Evolutionary conservation across 2,797 vertebrate species (phyloP).

Genomic region (Psittacula echo): DNA sequence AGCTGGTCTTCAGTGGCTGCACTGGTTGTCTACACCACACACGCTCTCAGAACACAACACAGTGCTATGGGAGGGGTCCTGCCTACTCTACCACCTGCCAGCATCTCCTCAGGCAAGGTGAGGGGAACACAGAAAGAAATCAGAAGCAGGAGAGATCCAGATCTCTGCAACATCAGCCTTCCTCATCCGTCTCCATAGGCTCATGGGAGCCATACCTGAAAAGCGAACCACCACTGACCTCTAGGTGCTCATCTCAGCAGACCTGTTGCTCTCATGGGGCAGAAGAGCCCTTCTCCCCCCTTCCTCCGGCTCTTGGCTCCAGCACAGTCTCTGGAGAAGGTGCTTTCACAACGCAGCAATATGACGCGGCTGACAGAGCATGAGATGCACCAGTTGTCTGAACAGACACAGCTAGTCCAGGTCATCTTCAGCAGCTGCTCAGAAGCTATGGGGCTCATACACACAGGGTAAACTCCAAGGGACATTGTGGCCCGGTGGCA

Average conservation of each 20-base stretch:
- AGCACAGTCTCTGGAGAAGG: background rate
- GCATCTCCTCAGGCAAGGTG: background rate
- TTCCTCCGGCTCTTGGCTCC: background rate
- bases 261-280: background rate
- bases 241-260: background rate
- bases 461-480: background rate
- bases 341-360: background rate
- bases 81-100: background rate
- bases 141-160: background rate
- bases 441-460: background rate
- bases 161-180: background rate
- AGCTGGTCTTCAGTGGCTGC: background rate
- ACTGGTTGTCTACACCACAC: rapidly evolving
- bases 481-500: background rate
- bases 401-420: background rate
- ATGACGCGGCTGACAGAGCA: rapidly evolving
- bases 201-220: rapidly evolving
- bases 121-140: background rate
- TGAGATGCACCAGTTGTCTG: rapidly evolving
- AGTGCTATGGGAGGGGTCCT: background rate
- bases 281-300: background rate
- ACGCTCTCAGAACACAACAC: background rate
- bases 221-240: background rate
- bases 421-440: background rate
- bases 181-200: background rate